Evolutionary conservation across 2,888 invertebrate genomes (phyloP), one percentile per base, ranked within the genome.

Genomic region (Napeogenes inachia): DNA sequence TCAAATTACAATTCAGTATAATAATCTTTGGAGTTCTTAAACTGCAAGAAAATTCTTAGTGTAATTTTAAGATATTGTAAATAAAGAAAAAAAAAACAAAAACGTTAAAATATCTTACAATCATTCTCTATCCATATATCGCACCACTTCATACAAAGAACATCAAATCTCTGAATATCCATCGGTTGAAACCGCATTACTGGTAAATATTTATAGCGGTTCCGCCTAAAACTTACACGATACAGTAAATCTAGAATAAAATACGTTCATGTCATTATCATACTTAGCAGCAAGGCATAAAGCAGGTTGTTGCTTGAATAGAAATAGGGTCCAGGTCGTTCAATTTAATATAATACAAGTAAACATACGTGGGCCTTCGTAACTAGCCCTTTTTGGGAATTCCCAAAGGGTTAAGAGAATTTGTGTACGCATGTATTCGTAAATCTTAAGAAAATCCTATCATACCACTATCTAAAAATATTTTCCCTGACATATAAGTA

Each of bases 141-240:
- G 42, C 42, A 6, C 10, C 42, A 42, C 42, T 42, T 42, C 42
- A 42, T 42, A 10, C 10, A 42, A 42, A 67, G 63, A 63, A 56
- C 64, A 62, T 65, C 67, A 73, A 72, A 72, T 70, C 65, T 69
- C 64, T 60, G 70, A 66, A 67, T 64, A 66, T 62, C 68, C 63
- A 67, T 67, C 57, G 65, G 65, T 67, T 61, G 58, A 60, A 68
- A 72, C 72, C 72, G 69, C 71, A 68, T 68, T 67, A 68, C 72
- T 69, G 64, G 70, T 76, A 75, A 76, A 76, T 76, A 77, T 76
- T 75, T 77, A 77, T 75, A 69, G 65, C 65, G 68, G 67, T 65
- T 59, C 60, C 57, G 59, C 63, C 59, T 62, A 64, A 69, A 71
- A 71, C 68, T 66, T 69, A 66, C 59, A 59, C 62, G 35, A 62